Conservation (phyloP, 37 sponge, comb jelly and placozoan genomes). For the Mnemiopsis leidyi region DNA sequence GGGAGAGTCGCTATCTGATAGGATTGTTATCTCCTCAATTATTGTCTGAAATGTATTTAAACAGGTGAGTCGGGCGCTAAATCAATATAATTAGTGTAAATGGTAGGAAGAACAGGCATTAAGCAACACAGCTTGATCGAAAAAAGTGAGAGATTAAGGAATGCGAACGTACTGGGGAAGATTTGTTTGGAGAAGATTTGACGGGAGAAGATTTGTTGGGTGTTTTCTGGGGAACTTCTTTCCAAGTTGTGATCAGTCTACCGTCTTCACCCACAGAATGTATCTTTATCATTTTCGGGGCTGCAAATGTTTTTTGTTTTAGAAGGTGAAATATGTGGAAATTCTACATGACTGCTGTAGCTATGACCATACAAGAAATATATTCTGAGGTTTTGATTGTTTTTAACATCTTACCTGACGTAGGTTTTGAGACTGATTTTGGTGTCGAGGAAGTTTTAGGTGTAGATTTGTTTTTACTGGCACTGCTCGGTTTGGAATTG, state of each 20-base stretch:
- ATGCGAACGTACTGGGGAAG: no score
- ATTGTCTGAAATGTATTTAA: constrained; percentile 10
- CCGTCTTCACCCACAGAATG: constrained; percentile 52
- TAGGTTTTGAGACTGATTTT: neutral
- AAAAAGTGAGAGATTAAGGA: no score
- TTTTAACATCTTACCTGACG: neutral
- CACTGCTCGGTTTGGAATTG: neutral
- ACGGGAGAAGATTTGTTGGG: neutral
- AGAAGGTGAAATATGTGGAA: no score
- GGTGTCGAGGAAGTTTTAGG: neutral
- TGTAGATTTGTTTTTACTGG: neutral
- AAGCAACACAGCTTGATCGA: no score
- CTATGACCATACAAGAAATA: no score
- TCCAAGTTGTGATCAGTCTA: constrained; percentile 29
- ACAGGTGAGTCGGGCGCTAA: no score
- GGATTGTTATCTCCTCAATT: neutral
- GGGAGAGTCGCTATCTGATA: constrained; percentile 43
- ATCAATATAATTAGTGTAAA: no score
- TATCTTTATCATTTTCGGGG: constrained; percentile 50
- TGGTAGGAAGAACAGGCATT: no score
- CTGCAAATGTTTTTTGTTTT: neutral
- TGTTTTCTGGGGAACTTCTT: constrained; percentile 25
- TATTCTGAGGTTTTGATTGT: neutral
- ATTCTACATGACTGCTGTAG: no score
- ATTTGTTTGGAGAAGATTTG: constrained; percentile 28